Base-by-base conservation (phyloP, 1,140 invertebrate species). In the Cepaea nemoralis region DNA sequence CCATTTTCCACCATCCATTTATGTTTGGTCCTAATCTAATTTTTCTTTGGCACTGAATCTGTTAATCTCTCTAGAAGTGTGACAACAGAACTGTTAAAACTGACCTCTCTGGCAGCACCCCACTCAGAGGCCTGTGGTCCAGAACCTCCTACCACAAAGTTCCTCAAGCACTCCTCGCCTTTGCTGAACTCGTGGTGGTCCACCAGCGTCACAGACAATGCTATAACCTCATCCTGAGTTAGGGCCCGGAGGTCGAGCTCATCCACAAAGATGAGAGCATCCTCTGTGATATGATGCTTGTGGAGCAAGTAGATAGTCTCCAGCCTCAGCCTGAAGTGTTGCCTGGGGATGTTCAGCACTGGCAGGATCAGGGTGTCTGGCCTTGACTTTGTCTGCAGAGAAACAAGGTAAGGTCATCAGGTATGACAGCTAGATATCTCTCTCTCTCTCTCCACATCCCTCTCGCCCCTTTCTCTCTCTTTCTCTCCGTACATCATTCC, bases 71-170 rank as follows among this genome's bases (percentile, higher is more conserved):
- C n/a, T 35, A 24, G 6, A 67, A 16, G n/a, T 10, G n/a, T 31
- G n/a, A 67, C 63, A 67, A 8, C 8, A 71, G 14, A 40, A 37
- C n/a, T 35, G 37, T 39, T 12, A 14, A 75, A 2, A 50, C 55
- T 16, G 33, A 79, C 77, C 77, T 79, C 27, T 67, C 33, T 16
- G 77, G 77, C 19, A 79, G n/a, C 0, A 27, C 27, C 35, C 42
- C 77, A 67, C 10, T 42, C 35, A 27, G n/a, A 1, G 66, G 77
- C 6, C 77, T 39, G n/a, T 79, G 77, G 63, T 79, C 77, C 24
- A 79, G 24, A 3, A 69, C 77, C 40, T 69, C n/a, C 59, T 16
- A 79, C 77, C 0, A 79, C 77, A 69, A 40, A 79, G 35, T 45
- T 6, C 40, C 31, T 48, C 59, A 79, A 48, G n/a, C 77, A 67